Evolutionary conservation across 2,888 invertebrate species (phyloP).

Genomic region (Polydesmus complanatus): DNA sequence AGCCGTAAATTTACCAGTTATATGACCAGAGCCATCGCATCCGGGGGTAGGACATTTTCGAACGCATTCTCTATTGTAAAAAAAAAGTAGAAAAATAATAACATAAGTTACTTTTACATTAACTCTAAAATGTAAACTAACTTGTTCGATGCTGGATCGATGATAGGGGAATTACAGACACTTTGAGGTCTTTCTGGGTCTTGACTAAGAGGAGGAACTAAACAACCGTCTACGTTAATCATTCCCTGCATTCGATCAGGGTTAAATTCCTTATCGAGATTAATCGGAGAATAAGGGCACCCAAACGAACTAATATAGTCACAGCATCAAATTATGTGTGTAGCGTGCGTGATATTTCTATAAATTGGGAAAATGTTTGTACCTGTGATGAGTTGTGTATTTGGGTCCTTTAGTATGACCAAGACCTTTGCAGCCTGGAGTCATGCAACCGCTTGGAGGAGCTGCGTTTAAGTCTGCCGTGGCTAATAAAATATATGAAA

Average conservation of each 20-base stretch:
- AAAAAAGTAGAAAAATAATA: too few relatives aligned
- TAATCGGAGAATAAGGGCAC: constrained; percentile 33
- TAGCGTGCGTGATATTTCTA: not conserved
- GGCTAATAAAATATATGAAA: constrained; percentile 34
- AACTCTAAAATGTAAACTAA: not conserved
- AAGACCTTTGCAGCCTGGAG: constrained; percentile 72
- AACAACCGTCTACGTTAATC: not conserved
- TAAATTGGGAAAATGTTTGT: not conserved
- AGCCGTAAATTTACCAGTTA: constrained; percentile 56
- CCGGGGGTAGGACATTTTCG: constrained; percentile 60
- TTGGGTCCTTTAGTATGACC: constrained; percentile 73
- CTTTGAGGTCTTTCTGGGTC: not conserved
- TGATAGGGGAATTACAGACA: too few relatives aligned
- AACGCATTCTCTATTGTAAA: not conserved
- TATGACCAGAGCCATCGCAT: constrained; percentile 80
- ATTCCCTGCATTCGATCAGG: constrained; percentile 20
- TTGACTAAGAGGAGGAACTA: not conserved
- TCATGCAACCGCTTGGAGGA: constrained; percentile 52
- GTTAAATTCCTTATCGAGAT: constrained; percentile 32
- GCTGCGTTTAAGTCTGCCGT: constrained; percentile 46
- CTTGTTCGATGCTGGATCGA: not conserved
- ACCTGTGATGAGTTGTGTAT: constrained; percentile 51
- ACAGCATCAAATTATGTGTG: not conserved
- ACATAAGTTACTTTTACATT: not conserved
- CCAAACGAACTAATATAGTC: constrained; percentile 30